Evolutionary conservation across 2,888 invertebrate genomes (phyloP).

Genomic region (Drosophila ezoana): DNA sequence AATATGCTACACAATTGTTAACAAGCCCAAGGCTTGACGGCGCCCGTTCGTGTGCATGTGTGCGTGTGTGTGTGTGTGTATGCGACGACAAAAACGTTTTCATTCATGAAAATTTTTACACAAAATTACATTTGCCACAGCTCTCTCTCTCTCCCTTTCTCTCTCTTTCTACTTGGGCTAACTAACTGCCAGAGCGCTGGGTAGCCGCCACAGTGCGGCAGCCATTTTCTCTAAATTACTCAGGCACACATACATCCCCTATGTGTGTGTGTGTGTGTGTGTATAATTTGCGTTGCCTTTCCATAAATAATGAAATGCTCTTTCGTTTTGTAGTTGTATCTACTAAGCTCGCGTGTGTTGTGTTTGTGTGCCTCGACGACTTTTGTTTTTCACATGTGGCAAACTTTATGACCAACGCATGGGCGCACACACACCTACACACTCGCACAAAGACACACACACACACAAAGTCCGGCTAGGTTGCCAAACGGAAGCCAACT

Average conservation of each 20-base stretch:
- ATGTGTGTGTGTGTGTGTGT: constrained; percentile 28
- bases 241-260: constrained; percentile 12
- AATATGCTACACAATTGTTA: constrained; percentile 68
- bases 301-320: constrained; percentile 69
- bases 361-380: constrained; percentile 33
- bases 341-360: constrained; percentile 27
- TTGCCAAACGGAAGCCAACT: constrained; percentile 30
- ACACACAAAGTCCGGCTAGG: background rate
- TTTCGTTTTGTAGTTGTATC: constrained; percentile 32
- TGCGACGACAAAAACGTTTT: constrained; percentile 56
- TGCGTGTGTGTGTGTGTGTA: constrained; percentile 8
- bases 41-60: background rate
- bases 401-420: constrained; percentile 47
- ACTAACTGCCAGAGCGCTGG: constrained; percentile 46
- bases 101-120: constrained; percentile 73
- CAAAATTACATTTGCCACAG: constrained; percentile 62
- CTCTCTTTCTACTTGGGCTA: constrained; percentile 26
- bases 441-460: constrained; percentile 9
- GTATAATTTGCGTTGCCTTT: constrained; percentile 71
- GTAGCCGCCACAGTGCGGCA: constrained; percentile 18
- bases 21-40: constrained; percentile 36
- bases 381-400: constrained; percentile 53
- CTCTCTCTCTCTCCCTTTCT: background rate
- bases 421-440: constrained; percentile 12
- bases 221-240: constrained; percentile 67